Evolutionary conservation across 2,113 vertebrate species (phyloP).

Genomic region (Himantopus leucocephalus): DNA sequence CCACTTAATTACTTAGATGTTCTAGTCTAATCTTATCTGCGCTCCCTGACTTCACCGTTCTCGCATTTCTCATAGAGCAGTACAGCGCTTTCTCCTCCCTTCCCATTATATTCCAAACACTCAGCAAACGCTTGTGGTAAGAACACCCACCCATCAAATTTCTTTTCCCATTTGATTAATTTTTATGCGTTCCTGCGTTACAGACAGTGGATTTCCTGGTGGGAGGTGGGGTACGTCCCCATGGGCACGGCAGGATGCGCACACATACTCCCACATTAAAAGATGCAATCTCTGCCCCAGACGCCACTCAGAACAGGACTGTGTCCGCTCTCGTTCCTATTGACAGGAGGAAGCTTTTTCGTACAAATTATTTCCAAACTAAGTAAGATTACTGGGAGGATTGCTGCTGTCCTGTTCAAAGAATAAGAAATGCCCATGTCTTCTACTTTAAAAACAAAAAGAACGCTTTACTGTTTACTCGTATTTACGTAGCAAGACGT

Average conservation of each 20-base stretch:
- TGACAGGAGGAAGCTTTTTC: not conserved
- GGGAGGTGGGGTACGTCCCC: not conserved
- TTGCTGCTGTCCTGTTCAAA: not conserved
- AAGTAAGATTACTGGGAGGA: not conserved
- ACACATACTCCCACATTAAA: not conserved
- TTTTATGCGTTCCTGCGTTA: not conserved
- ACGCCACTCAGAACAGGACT: no score
- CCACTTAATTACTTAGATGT: not conserved
- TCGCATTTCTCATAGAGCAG: not conserved
- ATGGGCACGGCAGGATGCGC: not conserved
- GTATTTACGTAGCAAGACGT: not conserved
- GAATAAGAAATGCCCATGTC: not conserved
- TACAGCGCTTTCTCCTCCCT: not conserved
- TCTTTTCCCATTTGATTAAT: not conserved
- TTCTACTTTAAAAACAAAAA: not conserved
- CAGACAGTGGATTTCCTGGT: not conserved
- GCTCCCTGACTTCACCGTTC: not conserved
- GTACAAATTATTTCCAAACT: not conserved
- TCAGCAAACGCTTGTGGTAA: not conserved
- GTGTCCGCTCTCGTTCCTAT: not conserved
- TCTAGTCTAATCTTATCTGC: conserved; percentile 38
- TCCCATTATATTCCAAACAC: not conserved
- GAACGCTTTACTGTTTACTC: not conserved
- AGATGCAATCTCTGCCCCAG: not conserved
- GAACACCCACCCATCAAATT: not conserved